Conservation (phyloP, 2,888 invertebrate species). For the Hemaris fuciformis region DNA sequence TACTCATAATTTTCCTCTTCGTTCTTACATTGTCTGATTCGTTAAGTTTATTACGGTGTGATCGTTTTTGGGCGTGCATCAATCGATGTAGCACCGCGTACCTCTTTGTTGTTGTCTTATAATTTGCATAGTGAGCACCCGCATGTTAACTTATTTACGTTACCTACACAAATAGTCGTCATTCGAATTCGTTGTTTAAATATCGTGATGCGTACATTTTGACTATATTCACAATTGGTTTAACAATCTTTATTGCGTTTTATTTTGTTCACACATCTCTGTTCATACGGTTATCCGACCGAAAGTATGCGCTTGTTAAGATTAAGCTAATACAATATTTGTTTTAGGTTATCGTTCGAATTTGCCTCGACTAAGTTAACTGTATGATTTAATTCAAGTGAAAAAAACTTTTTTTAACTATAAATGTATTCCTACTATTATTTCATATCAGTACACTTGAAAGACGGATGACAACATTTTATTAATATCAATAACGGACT, state of each 20-base stretch:
- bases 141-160: constrained; percentile 44
- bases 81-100: constrained; percentile 38
- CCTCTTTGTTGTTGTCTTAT: constrained; percentile 47
- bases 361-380: constrained; percentile 46
- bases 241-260: constrained; percentile 26
- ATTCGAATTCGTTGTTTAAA: constrained; percentile 23
- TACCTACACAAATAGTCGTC: constrained; percentile 26
- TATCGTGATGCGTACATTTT: constrained; percentile 37
- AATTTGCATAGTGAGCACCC: constrained; percentile 55
- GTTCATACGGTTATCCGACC: constrained; percentile 28
- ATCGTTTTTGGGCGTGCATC: constrained; percentile 56
- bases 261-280: constrained; percentile 26
- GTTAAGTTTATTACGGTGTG: constrained; percentile 63
- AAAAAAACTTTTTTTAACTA: too few relatives aligned
- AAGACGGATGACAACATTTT: too few relatives aligned
- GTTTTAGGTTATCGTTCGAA: constrained; percentile 45
- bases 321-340: constrained; percentile 59
- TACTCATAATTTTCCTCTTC: background rate
- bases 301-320: constrained; percentile 42
- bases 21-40: constrained; percentile 44
- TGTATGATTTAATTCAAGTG: constrained; percentile 31
- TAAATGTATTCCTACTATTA: too few relatives aligned
- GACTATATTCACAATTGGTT: constrained; percentile 29
- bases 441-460: too few relatives aligned
- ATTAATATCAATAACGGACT: too few relatives aligned